Conservation (phyloP, 2,113 vertebrate genomes). For the Himantopus leucocephalus region DNA sequence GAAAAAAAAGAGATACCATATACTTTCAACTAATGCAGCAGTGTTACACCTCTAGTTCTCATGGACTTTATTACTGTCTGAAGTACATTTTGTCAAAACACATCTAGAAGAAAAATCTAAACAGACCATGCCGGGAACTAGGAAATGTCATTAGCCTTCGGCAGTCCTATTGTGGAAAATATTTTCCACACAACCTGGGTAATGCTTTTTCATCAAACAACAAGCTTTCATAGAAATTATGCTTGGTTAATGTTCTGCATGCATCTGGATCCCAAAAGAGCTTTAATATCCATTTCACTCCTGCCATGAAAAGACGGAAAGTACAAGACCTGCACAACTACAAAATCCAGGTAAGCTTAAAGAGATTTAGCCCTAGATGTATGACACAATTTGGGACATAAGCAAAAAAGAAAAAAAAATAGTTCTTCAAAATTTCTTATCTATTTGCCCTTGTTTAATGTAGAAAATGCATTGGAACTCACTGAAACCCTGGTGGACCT, state of each 20-base stretch:
- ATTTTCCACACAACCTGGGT: neutral
- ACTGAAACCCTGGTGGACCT: neutral
- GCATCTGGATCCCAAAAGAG: neutral
- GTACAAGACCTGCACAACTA: neutral
- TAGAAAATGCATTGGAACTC: neutral
- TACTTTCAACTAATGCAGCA: neutral
- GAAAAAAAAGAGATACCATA: neutral
- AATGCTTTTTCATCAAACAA: neutral
- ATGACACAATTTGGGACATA: neutral
- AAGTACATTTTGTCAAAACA: neutral
- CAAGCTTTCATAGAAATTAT: neutral
- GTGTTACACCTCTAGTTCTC: neutral
- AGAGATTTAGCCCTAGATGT: neutral
- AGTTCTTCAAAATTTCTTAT: neutral
- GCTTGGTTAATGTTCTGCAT: neutral
- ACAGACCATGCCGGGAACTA: neutral
- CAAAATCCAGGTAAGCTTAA: neutral
- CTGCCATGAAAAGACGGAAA: neutral
- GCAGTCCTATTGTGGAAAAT: neutral
- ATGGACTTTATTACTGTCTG: neutral
- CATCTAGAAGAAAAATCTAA: neutral
- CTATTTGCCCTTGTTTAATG: neutral
- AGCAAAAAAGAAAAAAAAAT: neutral
- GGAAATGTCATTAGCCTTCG: neutral
- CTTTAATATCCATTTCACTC: neutral